A percentile compares a stretch with the other conserved stretches of the same genome.
Evolutionary conservation across 30 jellyfish, hydroid and myxozoan species (phyloP).

Genomic region (Aurelia sp.): DNA sequence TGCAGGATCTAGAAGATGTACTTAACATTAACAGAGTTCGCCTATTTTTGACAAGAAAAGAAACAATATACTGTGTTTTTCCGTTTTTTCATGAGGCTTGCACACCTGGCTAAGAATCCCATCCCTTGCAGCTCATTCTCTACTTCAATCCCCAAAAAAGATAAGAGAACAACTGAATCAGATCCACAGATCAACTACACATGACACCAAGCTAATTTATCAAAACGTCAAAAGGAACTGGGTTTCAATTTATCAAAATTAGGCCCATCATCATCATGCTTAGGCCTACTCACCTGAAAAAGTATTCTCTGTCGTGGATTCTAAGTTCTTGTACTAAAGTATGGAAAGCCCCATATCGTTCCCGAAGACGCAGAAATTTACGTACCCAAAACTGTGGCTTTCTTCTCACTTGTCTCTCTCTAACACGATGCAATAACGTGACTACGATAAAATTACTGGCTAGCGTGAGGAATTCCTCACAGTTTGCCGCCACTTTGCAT

Average conservation of each 20-base stretch:
- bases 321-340: conserved; percentile 48
- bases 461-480: neutral
- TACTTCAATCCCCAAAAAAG: too few species aligned
- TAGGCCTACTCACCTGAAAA: conserved; percentile 35
- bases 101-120: neutral
- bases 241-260: neutral
- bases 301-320: conserved; percentile 46
- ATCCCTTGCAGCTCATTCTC: too few species aligned
- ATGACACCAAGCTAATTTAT: too few species aligned
- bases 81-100: neutral
- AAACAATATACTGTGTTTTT: neutral
- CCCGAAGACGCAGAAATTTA: conserved; percentile 34
- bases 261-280: conserved; percentile 19
- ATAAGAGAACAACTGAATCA: too few species aligned
- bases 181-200: too few species aligned
- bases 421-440: neutral
- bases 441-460: conserved; percentile 18
- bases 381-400: conserved; percentile 46
- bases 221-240: too few species aligned
- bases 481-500: conserved; percentile 45
- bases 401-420: conserved; percentile 40
- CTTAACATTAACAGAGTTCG: neutral
- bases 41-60: neutral
- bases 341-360: conserved; percentile 27
- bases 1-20: conserved; percentile 18